Percentiles rank a stretch among this genome's conserved stretches.
Evolutionary conservation across 2,888 invertebrate species (phyloP).

Genomic region (Limnephilus auricula): DNA sequence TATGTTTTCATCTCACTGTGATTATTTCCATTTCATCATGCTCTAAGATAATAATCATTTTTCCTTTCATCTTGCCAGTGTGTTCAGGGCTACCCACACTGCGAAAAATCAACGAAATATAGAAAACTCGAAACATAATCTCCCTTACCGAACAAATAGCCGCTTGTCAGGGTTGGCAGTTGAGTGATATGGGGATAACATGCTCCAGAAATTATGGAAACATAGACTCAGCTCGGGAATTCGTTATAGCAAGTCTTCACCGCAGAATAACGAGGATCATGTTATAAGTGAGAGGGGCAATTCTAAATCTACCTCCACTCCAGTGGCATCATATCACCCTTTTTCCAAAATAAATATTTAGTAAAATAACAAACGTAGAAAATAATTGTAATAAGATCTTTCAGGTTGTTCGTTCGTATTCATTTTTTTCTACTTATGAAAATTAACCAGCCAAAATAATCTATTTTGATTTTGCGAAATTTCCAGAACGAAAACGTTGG

Average conservation of each 20-base stretch:
- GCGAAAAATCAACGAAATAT: not conserved
- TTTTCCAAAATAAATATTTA: not conserved
- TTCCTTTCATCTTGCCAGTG: not conserved
- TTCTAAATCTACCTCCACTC: not conserved
- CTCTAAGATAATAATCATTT: not conserved
- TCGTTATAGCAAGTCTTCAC: not conserved
- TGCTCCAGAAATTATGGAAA: constrained; percentile 46
- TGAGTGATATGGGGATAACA: constrained; percentile 52
- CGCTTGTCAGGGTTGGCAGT: constrained; percentile 43
- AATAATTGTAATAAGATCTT: not conserved
- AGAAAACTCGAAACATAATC: constrained; percentile 31
- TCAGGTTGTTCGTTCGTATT: not conserved
- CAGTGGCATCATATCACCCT: not conserved
- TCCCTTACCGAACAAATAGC: constrained; percentile 44
- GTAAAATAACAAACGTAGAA: no score
- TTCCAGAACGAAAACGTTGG: no score
- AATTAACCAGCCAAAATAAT: no score
- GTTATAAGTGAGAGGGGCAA: not conserved
- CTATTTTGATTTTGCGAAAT: no score
- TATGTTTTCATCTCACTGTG: not conserved
- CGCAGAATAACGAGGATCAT: not conserved
- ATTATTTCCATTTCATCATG: not conserved
- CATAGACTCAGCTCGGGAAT: not conserved
- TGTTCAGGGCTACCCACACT: not conserved
- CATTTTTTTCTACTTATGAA: not conserved